phyloP scores from a whole-genome alignment of 2,888 invertebrate genomes.

The Hypercompe scribonia region DNA sequence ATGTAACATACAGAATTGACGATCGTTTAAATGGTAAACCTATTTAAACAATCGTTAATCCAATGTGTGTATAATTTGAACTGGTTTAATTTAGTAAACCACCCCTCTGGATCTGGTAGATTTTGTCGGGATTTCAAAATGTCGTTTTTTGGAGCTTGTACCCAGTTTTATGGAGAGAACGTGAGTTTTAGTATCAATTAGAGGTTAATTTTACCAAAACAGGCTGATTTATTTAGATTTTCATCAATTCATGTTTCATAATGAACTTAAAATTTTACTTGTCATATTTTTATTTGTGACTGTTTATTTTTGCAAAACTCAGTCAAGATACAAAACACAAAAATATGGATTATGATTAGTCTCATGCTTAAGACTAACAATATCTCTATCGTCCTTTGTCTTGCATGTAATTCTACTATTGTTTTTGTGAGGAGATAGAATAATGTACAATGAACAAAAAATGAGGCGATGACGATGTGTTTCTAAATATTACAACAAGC shows the following conservation, averaged over 20 bases:
- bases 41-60: too few species aligned
- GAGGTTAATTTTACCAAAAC: background rate
- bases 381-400: background rate
- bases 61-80: background rate
- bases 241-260: background rate
- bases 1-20: background rate
- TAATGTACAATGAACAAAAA: background rate
- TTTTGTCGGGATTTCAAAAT: background rate
- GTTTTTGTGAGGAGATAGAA: background rate
- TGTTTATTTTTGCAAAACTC: background rate
- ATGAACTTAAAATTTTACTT: background rate
- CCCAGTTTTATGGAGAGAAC: background rate
- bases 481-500: too few species aligned
- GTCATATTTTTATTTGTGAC: background rate
- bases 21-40: background rate
- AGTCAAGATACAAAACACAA: background rate
- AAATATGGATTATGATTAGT: background rate
- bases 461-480: too few species aligned
- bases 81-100: background rate
- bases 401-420: background rate
- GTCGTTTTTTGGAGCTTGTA: background rate
- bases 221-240: background rate
- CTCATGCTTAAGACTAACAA: background rate
- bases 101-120: background rate
- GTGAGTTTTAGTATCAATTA: slow-evolving; percentile 1